Conservation (phyloP, 2,113 vertebrate genomes). For the Pipa parva region DNA sequence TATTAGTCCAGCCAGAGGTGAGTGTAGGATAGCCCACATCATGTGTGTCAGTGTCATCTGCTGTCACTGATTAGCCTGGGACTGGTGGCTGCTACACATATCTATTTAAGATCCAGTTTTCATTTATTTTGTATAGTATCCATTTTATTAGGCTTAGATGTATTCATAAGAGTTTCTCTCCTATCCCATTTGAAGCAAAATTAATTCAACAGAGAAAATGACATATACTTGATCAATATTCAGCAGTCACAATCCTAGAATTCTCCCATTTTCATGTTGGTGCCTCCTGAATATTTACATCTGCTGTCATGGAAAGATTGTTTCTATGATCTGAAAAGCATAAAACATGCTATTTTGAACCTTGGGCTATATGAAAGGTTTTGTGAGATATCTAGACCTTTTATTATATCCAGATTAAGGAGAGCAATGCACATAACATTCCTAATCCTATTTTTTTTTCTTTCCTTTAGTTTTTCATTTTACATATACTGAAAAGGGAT, state of each 20-base stretch:
- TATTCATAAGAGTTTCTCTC: neutral
- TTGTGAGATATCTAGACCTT: no score
- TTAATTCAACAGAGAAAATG: neutral
- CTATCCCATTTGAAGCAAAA: neutral
- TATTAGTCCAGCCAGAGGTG: slow-evolving; percentile 15
- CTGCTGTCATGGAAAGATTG: neutral
- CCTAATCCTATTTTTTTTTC: neutral
- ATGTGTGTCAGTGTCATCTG: slow-evolving; percentile 4
- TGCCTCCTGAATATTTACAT: no score
- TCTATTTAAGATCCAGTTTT: neutral
- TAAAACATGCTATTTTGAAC: no score
- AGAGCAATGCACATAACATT: no score
- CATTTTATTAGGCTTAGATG: neutral
- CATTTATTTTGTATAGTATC: neutral
- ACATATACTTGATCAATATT: neutral
- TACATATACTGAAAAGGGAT: no score
- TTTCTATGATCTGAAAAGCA: neutral
- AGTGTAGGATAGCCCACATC: neutral
- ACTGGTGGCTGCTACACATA: slow-evolving; percentile 2
- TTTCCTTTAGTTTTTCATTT: no score
- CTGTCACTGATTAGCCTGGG: neutral
- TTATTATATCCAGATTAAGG: no score
- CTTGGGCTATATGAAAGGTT: no score
- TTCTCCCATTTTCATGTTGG: no score
- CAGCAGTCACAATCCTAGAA: neutral